A percentile compares a stretch with the other conserved stretches of the same genome.
These are phyloP conservation scores for Colistium nudipinnis DNA, from an alignment of 2,113 vertebrate species.

Conservation along the genomic window DNA sequence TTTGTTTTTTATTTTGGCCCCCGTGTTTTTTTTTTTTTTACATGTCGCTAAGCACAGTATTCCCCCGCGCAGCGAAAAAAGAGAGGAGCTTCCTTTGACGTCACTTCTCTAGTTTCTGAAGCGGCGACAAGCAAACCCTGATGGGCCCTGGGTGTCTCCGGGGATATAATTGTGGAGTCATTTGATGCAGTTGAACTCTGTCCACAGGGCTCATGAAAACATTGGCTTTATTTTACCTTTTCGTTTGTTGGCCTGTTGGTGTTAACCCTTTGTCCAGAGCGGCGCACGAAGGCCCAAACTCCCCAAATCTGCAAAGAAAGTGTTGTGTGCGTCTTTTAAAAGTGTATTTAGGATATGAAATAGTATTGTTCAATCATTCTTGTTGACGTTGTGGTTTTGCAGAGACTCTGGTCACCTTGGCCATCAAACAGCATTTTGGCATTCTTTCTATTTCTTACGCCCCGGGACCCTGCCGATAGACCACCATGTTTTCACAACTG, in stretches of 20 bases:
- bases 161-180: slow-evolving; percentile 37
- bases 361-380: too few species aligned
- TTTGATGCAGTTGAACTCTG: slow-evolving; percentile 37
- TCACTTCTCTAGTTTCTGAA: slow-evolving; percentile 40
- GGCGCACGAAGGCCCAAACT: slow-evolving; percentile 13
- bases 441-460: slow-evolving; percentile 33
- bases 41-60: slow-evolving; percentile 10
- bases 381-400: slow-evolving; percentile 19
- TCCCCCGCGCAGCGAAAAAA: not conserved
- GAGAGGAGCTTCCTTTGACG: not conserved
- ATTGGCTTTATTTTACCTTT: slow-evolving; percentile 1
- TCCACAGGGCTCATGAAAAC: slow-evolving; percentile 34
- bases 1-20: too few species aligned
- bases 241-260: slow-evolving; percentile 1
- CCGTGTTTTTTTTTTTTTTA: too few species aligned
- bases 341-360: too few species aligned
- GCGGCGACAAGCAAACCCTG: slow-evolving; percentile 38
- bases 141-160: slow-evolving; percentile 17
- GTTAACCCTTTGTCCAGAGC: not conserved
- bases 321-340: slow-evolving; percentile 3
- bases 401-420: slow-evolving; percentile 25
- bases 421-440: slow-evolving; percentile 43
- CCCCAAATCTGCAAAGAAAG: not conserved
- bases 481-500: slow-evolving; percentile 52
- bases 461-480: slow-evolving; percentile 46